A percentile compares a stretch with the other conserved stretches of the same genome.
These are phyloP conservation scores for Eristalinus sepulchralis DNA, from an alignment of 2,888 invertebrate species.

Conservation along the genomic window DNA sequence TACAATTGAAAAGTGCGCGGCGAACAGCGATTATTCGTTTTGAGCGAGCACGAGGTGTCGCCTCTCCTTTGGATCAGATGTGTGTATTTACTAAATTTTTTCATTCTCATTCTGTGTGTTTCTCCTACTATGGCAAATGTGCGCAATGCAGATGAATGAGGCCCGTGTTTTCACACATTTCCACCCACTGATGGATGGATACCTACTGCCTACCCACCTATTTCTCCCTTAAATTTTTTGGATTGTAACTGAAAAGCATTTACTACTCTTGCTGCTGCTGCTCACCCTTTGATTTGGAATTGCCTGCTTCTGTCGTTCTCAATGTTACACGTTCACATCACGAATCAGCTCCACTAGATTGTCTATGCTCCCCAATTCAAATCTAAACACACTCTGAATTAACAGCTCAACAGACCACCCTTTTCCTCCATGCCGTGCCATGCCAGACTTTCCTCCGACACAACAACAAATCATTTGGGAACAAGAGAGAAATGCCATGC, in stretches of 20 bases:
- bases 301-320: neutral
- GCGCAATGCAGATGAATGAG: slow-evolving; percentile 69
- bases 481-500: slow-evolving; percentile 45
- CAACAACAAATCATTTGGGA: slow-evolving; percentile 50
- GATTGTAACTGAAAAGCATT: slow-evolving; percentile 38
- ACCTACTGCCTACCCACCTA: neutral
- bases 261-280: slow-evolving; percentile 16
- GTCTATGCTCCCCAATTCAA: slow-evolving; percentile 35
- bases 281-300: slow-evolving; percentile 10
- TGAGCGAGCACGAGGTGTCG: slow-evolving; percentile 29
- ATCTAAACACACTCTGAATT: slow-evolving; percentile 25
- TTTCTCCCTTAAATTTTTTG: neutral
- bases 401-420: slow-evolving; percentile 35
- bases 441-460: slow-evolving; percentile 9
- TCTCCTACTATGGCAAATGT: slow-evolving; percentile 56
- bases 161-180: slow-evolving; percentile 10
- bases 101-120: slow-evolving; percentile 18
- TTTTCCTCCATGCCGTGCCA: slow-evolving; percentile 21
- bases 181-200: slow-evolving; percentile 2
- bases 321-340: slow-evolving; percentile 17
- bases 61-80: slow-evolving; percentile 45
- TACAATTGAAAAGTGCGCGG: neutral
- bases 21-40: neutral
- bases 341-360: slow-evolving; percentile 1
- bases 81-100: slow-evolving; percentile 45